Percentiles rank a stretch among this genome's conserved stretches.
These are phyloP conservation scores for Rhodinocichla rosea DNA, from an alignment of 2,113 vertebrate genomes.

Conservation along the genomic window DNA sequence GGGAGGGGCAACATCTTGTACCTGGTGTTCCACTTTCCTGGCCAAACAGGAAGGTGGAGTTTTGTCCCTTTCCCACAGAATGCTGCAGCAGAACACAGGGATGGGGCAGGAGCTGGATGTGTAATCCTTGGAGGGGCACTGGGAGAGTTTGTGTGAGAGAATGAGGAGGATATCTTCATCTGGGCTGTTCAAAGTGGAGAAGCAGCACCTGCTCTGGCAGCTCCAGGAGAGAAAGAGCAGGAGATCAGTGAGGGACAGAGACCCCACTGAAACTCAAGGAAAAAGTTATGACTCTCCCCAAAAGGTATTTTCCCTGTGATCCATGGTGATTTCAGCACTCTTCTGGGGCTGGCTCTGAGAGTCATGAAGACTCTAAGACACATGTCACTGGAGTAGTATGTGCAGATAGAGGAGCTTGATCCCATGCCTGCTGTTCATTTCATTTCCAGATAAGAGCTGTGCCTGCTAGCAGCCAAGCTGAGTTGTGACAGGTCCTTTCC, in stretches of 20 bases:
- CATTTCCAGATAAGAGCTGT: background rate
- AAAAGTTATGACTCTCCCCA: background rate
- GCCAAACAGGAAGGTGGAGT: background rate
- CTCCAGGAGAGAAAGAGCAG: background rate
- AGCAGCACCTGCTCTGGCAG: background rate
- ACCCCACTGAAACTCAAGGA: background rate
- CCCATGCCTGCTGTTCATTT: background rate
- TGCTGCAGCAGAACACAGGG: accelerated
- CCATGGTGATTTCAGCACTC: background rate
- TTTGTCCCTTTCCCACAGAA: background rate
- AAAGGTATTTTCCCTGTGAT: background rate
- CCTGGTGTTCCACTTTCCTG: accelerated
- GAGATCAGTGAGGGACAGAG: background rate
- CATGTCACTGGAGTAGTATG: accelerated
- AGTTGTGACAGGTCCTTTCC: background rate
- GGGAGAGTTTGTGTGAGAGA: background rate
- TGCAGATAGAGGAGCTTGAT: background rate
- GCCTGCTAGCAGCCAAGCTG: background rate
- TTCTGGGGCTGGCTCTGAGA: background rate
- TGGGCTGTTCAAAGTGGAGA: background rate
- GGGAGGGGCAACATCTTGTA: accelerated
- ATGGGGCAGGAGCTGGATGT: background rate
- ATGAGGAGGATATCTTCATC: background rate
- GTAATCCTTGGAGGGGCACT: background rate
- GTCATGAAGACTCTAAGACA: too few species aligned